Percentiles rank a stretch among this genome's conserved stretches.
Evolutionary conservation across 2,113 vertebrate genomes (phyloP).

Genomic region (Euleptes europaea): DNA sequence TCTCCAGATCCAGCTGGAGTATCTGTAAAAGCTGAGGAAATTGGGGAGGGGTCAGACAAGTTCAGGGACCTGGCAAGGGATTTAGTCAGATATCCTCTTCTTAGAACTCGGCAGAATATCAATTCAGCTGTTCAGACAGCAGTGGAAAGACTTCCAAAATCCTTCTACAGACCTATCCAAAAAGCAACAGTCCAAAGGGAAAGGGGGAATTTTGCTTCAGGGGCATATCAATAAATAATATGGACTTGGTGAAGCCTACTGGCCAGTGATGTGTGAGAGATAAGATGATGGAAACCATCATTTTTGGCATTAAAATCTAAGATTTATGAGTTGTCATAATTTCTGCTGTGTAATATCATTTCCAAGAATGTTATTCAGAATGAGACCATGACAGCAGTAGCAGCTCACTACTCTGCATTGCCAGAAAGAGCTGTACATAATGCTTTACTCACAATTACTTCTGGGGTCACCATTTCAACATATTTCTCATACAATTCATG

Average conservation of each 20-base stretch:
- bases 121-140: constrained; percentile 56
- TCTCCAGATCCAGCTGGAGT: constrained; percentile 64
- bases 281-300: neutral
- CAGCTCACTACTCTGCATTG: neutral
- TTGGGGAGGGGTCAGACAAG: constrained; percentile 40
- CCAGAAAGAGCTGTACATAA: neutral
- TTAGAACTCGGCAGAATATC: constrained; percentile 57
- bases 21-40: constrained; percentile 52
- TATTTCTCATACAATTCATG: too few relatives aligned
- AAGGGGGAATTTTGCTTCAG: constrained; percentile 46
- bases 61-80: constrained; percentile 56
- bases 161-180: constrained; percentile 55
- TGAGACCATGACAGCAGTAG: neutral
- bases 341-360: constrained; percentile 5
- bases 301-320: constrained; percentile 15
- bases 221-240: constrained; percentile 38
- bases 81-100: constrained; percentile 58
- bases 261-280: constrained; percentile 5
- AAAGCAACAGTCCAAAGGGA: constrained; percentile 30
- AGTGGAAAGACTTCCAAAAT: constrained; percentile 57
- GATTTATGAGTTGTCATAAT: constrained; percentile 35
- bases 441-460: too few relatives aligned
- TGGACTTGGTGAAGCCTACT: neutral
- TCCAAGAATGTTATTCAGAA: constrained; percentile 22
- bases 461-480: too few relatives aligned